Conservation (phyloP, 2,797 vertebrate species). For the Holocentrus rufus region DNA sequence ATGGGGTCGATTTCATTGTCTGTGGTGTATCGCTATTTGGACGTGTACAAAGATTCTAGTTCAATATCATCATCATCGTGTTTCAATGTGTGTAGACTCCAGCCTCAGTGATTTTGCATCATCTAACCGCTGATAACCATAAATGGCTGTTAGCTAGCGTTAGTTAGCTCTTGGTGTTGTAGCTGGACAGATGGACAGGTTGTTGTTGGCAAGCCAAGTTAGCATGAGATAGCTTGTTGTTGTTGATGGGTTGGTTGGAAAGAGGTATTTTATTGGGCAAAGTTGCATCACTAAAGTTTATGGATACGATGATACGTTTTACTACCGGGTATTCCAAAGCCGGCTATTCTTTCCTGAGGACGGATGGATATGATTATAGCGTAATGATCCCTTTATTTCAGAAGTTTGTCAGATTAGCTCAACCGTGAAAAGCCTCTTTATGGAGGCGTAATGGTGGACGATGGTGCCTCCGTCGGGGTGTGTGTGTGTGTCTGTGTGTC, state of each 20-base stretch:
- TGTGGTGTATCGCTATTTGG: conserved; percentile 76
- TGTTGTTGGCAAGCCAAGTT: conserved; percentile 79
- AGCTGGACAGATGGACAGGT: conserved; percentile 80
- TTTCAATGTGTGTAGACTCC: not conserved
- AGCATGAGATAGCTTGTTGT: conserved; percentile 78
- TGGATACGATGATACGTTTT: not conserved
- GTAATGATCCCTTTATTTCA: conserved; percentile 68
- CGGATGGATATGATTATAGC: conserved; percentile 40
- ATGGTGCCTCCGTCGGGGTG: conserved; percentile 62
- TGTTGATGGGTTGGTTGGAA: conserved; percentile 64
- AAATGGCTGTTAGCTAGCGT: conserved; percentile 56
- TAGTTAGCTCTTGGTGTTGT: conserved; percentile 68
- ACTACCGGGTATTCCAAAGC: not conserved
- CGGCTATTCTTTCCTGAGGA: not conserved
- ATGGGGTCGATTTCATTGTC: conserved; percentile 74
- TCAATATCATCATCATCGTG: not conserved
- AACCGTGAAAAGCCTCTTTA: conserved; percentile 78
- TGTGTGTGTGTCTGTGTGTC: conserved; percentile 67
- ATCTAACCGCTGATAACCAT: conserved; percentile 9
- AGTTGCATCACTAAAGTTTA: conserved; percentile 56
- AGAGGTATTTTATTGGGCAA: conserved; percentile 26
- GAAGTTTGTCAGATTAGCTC: conserved; percentile 81
- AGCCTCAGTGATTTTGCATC: not conserved
- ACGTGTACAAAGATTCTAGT: conserved; percentile 21
- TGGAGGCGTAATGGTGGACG: conserved; percentile 78